Evolutionary conservation across 2,113 vertebrate species (phyloP).

Genomic region (Rhea pennata): DNA sequence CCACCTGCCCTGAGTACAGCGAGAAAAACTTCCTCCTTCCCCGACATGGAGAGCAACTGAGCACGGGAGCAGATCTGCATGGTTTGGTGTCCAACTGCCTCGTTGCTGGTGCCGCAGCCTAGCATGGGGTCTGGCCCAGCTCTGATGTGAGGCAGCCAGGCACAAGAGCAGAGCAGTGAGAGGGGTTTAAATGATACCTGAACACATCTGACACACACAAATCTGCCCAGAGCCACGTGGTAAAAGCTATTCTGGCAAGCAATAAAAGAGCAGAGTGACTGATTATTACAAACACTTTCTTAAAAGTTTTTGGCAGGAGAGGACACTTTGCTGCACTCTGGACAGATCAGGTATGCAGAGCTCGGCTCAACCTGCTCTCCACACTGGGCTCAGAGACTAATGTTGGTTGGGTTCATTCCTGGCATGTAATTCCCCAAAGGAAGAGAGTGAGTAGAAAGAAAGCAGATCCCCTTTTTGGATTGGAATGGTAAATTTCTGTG

Average conservation of each 20-base stretch:
- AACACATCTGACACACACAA: neutral
- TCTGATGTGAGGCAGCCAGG: neutral
- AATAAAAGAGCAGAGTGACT: neutral
- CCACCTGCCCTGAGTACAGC: neutral
- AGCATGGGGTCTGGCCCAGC: neutral
- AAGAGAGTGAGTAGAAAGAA: neutral
- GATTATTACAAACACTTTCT: neutral
- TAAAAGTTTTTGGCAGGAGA: neutral
- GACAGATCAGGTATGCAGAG: rapidly evolving
- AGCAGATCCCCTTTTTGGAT: neutral
- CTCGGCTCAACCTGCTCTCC: neutral
- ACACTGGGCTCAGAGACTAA: neutral
- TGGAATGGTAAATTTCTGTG: neutral
- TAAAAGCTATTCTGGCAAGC: neutral
- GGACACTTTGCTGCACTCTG: neutral
- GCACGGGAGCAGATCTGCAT: neutral
- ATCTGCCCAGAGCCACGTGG: rapidly evolving
- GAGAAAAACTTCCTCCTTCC: neutral
- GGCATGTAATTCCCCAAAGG: neutral
- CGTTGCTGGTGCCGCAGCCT: neutral
- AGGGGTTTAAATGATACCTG: neutral
- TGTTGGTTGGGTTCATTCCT: neutral
- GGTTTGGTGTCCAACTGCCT: too few species aligned
- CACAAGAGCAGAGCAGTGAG: neutral
- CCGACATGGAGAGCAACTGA: rapidly evolving